Conservation (phyloP, 1,140 invertebrate species). For the Heliconius eleuchia region DNA sequence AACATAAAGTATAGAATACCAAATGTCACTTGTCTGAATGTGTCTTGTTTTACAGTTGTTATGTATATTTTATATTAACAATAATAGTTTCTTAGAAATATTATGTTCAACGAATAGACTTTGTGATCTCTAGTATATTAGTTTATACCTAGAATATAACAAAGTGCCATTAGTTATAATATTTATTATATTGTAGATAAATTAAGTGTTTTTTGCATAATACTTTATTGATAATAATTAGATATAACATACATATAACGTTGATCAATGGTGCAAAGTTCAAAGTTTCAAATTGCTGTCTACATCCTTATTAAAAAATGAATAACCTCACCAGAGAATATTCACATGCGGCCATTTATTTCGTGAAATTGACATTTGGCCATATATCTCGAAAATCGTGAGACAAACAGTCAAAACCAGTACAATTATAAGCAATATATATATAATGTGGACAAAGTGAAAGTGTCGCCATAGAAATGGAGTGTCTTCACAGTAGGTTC, state of each 20-base stretch:
- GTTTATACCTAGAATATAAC: not conserved
- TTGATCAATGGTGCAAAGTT: not conserved
- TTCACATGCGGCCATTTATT: not conserved
- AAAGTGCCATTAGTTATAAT: conserved; percentile 13
- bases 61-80: not conserved
- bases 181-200: not conserved
- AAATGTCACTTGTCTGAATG: not conserved
- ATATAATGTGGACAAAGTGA: too few species aligned
- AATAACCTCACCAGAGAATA: not conserved
- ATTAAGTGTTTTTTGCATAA: not conserved
- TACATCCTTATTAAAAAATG: not conserved
- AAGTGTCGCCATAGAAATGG: too few species aligned
- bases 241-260: not conserved
- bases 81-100: not conserved
- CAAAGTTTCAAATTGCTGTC: not conserved
- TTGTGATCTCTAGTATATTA: not conserved
- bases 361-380: not conserved
- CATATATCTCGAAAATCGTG: not conserved
- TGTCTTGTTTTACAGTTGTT: not conserved
- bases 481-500: too few species aligned
- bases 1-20: not conserved
- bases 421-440: too few species aligned
- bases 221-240: not conserved
- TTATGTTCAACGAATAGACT: not conserved
- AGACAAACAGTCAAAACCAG: too few species aligned